phyloP scores from a whole-genome alignment of 2,888 invertebrate species.

The Trilocha varians region DNA sequence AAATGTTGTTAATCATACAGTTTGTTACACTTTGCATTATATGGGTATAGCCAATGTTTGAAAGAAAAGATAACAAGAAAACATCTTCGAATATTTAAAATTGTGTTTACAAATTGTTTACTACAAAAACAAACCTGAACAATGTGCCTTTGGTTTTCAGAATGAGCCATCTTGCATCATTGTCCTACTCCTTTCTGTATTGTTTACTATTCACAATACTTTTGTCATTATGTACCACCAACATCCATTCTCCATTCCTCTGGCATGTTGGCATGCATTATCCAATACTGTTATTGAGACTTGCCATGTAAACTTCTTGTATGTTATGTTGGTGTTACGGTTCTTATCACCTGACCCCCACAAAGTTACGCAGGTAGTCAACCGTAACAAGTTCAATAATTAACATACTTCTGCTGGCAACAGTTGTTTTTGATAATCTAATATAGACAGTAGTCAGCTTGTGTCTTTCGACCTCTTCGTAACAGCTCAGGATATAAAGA shows the following conservation, averaged over 20 bases:
- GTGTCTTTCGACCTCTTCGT: constrained; percentile 20
- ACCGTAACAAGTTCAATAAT: constrained; percentile 51
- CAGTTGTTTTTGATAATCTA: constrained; percentile 9
- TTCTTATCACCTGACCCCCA: constrained; percentile 48
- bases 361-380: constrained; percentile 49
- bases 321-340: constrained; percentile 13
- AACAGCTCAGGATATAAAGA: constrained; percentile 31
- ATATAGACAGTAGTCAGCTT: constrained; percentile 9
- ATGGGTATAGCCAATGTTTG: too few relatives aligned
- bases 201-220: constrained; percentile 30
- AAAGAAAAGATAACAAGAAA: neutral
- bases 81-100: neutral
- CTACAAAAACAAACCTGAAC: constrained; percentile 77
- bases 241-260: constrained; percentile 18
- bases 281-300: constrained; percentile 2
- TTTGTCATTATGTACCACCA: constrained; percentile 35
- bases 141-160: constrained; percentile 79
- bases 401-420: constrained; percentile 28
- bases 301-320: neutral
- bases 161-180: constrained; percentile 72
- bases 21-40: too few relatives aligned
- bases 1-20: too few relatives aligned
- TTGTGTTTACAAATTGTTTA: neutral
- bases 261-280: constrained; percentile 22
- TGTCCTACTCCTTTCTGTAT: constrained; percentile 39